A percentile compares a stretch with the other conserved stretches of the same genome.
Evolutionary conservation across 2,113 vertebrate genomes (phyloP).

Genomic region (Hirundichthys speculiger): DNA sequence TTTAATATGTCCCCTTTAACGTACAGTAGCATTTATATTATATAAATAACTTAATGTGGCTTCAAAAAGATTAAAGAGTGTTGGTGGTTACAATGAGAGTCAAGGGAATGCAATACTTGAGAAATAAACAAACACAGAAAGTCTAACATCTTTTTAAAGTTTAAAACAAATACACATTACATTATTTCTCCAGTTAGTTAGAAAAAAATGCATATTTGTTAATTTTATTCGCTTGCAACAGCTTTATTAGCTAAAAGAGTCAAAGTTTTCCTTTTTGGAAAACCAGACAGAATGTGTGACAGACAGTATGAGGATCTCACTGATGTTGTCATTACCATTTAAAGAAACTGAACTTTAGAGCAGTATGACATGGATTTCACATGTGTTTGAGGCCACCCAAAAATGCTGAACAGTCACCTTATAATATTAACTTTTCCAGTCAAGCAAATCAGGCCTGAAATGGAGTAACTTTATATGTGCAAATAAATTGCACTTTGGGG

Average conservation of each 20-base stretch:
- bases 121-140: background rate
- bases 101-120: background rate
- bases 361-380: slow-evolving; percentile 48
- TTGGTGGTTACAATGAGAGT: too few species aligned
- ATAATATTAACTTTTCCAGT: slow-evolving; percentile 77
- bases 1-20: too few species aligned
- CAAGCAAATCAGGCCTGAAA: slow-evolving; percentile 71
- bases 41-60: too few species aligned
- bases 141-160: too few species aligned
- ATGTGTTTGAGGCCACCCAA: slow-evolving; percentile 70
- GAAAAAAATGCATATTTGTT: background rate
- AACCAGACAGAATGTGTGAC: slow-evolving; percentile 43
- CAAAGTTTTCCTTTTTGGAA: slow-evolving; percentile 40
- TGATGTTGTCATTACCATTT: slow-evolving; percentile 52
- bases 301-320: slow-evolving; percentile 28
- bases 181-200: too few species aligned
- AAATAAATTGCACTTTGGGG: slow-evolving; percentile 71
- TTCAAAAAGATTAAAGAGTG: too few species aligned
- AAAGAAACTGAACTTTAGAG: slow-evolving; percentile 28
- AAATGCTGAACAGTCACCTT: slow-evolving; percentile 69
- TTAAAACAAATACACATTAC: too few species aligned
- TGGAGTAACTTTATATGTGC: slow-evolving; percentile 72
- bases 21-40: too few species aligned
- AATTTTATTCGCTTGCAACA: slow-evolving; percentile 2
- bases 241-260: slow-evolving; percentile 3